Base-by-base conservation (phyloP, 2,113 vertebrate species). In the Pelodiscus sinensis region DNA sequence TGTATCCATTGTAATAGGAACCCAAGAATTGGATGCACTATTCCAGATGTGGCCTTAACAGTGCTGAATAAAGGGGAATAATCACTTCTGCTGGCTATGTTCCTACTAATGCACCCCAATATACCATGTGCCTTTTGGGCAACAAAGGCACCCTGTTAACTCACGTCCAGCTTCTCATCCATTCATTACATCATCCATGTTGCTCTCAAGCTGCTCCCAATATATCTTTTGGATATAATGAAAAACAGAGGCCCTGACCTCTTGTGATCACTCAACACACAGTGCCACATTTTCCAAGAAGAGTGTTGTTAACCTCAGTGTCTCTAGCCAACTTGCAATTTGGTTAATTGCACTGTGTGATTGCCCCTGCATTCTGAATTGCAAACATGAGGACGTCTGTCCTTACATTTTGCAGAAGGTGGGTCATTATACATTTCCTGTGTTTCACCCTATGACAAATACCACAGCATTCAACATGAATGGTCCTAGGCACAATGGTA, bases 241-340 rank as follows among this genome's bases (percentile, higher is more conserved):
- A 79, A 85, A 92, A 95, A 87, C 95, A 55, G 91, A 82, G 82
- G 81, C 89, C 93, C 95, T 95, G 95, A 96, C 95, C 95, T 96
- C 92, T 96, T 94, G 95, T 95, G 95, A 95, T 94, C 95, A 95
- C 90, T 92, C 82, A 91, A 91, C 84, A 90, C 58, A 90, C 56
- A 81, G 58, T 91, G 84, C 84, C 86, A 90, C 92, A n/a, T 93
- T 93, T 95, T 87, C 86, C 88, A 85, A 93, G 82, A 93, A 75
- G 88, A 54, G 58, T 86, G 91, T 51, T 86, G 56, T 89, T 82
- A 92, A 94, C 9, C 65, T 80, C n/a, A 12, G 27, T 14, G 15
- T 6, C 79, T 92, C 78, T 90, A 79, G 55, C 0, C 4, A 82
- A 83, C n/a, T 50, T 90, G 82, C 65, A 84, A 35, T 93, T 93